Evolutionary conservation across 2,113 vertebrate species (phyloP), one percentile per base, ranked within the genome.

Genomic region (Capra hircus): DNA sequence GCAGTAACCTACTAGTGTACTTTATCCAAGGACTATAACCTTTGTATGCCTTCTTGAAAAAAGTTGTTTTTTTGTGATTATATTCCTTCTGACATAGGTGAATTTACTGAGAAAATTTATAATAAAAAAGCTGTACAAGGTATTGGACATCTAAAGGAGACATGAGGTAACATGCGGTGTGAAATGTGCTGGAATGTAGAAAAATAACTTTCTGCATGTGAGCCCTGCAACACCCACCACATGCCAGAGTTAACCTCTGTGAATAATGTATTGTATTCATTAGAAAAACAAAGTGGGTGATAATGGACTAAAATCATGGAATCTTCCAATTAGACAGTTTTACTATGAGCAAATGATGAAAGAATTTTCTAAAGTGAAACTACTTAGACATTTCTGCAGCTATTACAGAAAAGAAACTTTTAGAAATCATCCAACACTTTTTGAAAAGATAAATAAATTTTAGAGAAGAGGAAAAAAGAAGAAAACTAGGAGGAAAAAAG

Each of bases 361-460:
- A 95, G 15, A 36, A 53, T 93, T 95, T 17, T 62, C 40, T 97
- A 78, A 91, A 88, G 27, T 74, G 27, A 13, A 74, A 3, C 6
- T 0, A 19, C 94, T 90, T 25, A 25, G 60, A 19, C 5, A 95
- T 95, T 97, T 93, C 52, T 87, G 30, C 6, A 97, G 86, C 23
- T 90, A 15, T 85, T 59, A 53, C 0, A n/a, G 15, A 96, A 97
- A 89, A 96, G 84, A 84, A 95, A 88, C 13, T 50, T 11, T n/a
- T 57, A 45, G 48, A 95, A 67, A 62, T 95, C 71, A 98, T 36
- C 52, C 97, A 91, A 80, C 96, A 96, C 30, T 83, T 60, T 95
- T 82, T 67, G 48, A 96, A 97, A 97, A 95, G 27, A 85, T 19
- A 89, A 96, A 93, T 8, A 94, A 30, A 85, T 94, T 92, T 94